Evolutionary conservation across 2,888 invertebrate species (phyloP).

Genomic region (Melipona beecheii): DNA sequence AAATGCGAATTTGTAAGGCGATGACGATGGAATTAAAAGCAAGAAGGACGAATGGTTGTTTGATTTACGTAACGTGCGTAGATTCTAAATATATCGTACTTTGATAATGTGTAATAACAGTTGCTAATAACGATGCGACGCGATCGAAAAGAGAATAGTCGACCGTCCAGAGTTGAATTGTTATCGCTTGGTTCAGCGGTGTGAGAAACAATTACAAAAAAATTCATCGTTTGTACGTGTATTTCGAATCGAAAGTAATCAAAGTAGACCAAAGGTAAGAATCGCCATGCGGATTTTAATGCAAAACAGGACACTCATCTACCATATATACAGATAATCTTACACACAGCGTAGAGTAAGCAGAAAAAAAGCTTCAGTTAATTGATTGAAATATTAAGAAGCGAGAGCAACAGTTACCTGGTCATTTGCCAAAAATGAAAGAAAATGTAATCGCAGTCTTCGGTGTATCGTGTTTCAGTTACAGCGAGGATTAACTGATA

Average conservation of each 20-base stretch:
- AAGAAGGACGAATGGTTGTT: not conserved
- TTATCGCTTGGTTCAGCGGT: not conserved
- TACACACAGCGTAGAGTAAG: not conserved
- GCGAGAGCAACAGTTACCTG: slow-evolving; percentile 39
- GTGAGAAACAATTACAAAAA: not conserved
- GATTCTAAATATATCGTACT: not conserved
- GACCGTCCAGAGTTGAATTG: not conserved
- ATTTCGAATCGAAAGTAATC: slow-evolving; percentile 26
- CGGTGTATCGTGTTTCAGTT: not conserved
- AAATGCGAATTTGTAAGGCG: not conserved
- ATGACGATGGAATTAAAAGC: not conserved
- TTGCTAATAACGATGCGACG: not conserved
- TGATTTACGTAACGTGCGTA: not conserved
- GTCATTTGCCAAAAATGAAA: slow-evolving; percentile 6
- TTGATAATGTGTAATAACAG: not conserved
- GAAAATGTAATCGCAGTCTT: slow-evolving; percentile 3
- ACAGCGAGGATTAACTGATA: not conserved
- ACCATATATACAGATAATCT: not conserved
- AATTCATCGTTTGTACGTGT: not conserved
- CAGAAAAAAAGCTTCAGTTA: not conserved
- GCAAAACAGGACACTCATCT: not conserved
- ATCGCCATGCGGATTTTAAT: slow-evolving; percentile 10
- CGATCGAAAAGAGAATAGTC: not conserved
- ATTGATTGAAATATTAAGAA: slow-evolving; percentile 23
- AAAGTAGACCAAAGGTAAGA: slow-evolving; percentile 27